Percentiles rank a stretch among this genome's conserved stretches.
These are phyloP conservation scores for Dioctria rufipes DNA, from an alignment of 2,888 invertebrate species.

Conservation along the genomic window DNA sequence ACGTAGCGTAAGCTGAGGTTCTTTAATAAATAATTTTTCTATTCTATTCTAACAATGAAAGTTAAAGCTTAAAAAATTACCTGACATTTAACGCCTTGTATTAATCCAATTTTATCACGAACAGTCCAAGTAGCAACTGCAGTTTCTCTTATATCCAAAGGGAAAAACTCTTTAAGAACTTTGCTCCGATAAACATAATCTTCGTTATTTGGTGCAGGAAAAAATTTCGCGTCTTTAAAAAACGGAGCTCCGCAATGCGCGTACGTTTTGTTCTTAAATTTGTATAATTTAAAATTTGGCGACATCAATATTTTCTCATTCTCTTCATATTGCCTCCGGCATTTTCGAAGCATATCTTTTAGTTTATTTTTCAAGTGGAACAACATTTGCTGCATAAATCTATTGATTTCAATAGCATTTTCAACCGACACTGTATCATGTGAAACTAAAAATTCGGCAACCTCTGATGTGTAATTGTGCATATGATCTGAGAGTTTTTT, in stretches of 20 bases:
- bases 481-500: not conserved
- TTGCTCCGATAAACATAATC: constrained; percentile 74
- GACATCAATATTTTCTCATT: constrained; percentile 61
- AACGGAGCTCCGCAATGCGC: constrained; percentile 76
- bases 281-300: constrained; percentile 57
- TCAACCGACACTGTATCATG: constrained; percentile 40
- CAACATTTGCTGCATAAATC: constrained; percentile 64
- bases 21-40: no score
- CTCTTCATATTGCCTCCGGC: constrained; percentile 62
- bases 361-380: constrained; percentile 61
- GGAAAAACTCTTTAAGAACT: constrained; percentile 68
- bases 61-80: constrained; percentile 60
- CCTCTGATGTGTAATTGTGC: constrained; percentile 53
- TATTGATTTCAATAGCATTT: constrained; percentile 65
- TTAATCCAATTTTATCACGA: constrained; percentile 74
- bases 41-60: no score
- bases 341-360: constrained; percentile 60
- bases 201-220: constrained; percentile 75
- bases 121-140: constrained; percentile 74
- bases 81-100: constrained; percentile 72
- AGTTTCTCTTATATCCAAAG: constrained; percentile 70
- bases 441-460: not conserved
- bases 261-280: constrained; percentile 63
- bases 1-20: no score
- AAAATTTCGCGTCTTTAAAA: constrained; percentile 77